These are phyloP conservation scores for Liparis tanakae DNA, from an alignment of 2,797 vertebrate genomes.

Conservation along the genomic window DNA sequence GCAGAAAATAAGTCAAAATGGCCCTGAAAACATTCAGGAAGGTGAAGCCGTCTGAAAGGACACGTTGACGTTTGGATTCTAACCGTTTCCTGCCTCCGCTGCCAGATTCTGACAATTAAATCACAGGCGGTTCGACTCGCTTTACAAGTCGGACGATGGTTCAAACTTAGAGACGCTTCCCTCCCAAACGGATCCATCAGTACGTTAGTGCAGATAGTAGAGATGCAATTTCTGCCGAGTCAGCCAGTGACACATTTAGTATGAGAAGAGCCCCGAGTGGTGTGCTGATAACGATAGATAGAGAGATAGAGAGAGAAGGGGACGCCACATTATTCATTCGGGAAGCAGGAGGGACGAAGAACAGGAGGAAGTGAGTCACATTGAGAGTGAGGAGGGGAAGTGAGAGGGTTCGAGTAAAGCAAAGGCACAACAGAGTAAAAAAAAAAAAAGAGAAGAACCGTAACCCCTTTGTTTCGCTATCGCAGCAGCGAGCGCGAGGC, in stretches of 20 bases:
- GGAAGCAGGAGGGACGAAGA: slow-evolving; percentile 22
- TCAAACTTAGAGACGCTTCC: slow-evolving; percentile 6
- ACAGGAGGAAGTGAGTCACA: slow-evolving; percentile 15
- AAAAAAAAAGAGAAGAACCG: slow-evolving; percentile 27
- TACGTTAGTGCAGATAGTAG: slow-evolving; percentile 17
- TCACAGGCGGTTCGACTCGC: not conserved
- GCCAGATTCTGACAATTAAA: slow-evolving; percentile 14
- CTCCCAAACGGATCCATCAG: slow-evolving; percentile 7
- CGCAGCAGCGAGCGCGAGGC: slow-evolving; percentile 47
- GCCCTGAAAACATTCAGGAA: not conserved
- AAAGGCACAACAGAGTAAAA: slow-evolving; percentile 69
- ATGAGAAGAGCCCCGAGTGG: slow-evolving; percentile 12
- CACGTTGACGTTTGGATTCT: slow-evolving; percentile 23
- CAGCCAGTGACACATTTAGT: slow-evolving; percentile 11
- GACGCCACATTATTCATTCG: slow-evolving; percentile 41
- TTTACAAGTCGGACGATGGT: not conserved
- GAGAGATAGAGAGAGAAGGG: not conserved
- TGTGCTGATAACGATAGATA: not conserved
- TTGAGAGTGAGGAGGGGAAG: not conserved
- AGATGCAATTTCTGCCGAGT: slow-evolving; percentile 16
- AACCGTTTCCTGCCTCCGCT: slow-evolving; percentile 22
- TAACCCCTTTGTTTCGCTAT: slow-evolving; percentile 47
- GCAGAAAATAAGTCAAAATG: not conserved
- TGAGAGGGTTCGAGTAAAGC: slow-evolving; percentile 46
- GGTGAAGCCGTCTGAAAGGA: slow-evolving; percentile 9